A percentile compares a stretch with the other conserved stretches of the same genome.
phyloP scores from a whole-genome alignment of 2,113 vertebrate genomes.

The Panthera uncia region DNA sequence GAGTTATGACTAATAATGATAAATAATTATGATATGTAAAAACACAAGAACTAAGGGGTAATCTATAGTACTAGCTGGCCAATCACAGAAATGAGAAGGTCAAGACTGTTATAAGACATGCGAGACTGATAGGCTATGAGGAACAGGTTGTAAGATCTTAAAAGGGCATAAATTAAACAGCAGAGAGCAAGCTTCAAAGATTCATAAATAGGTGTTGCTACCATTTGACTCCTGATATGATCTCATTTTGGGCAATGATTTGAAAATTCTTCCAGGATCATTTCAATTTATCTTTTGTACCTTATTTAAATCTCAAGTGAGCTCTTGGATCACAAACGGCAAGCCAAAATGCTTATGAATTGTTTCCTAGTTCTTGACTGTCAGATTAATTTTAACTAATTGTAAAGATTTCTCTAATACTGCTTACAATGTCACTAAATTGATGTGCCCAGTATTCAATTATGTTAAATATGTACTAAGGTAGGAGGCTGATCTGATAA shows the following conservation, averaged over 20 bases:
- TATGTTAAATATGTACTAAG: background rate
- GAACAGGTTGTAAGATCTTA: background rate
- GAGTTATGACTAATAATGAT: background rate
- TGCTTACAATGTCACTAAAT: conserved; percentile 19
- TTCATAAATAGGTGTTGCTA: background rate
- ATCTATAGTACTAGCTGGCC: background rate
- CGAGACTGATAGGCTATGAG: background rate
- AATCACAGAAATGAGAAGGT: background rate
- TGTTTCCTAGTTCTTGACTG: conserved; percentile 15
- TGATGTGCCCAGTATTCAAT: background rate
- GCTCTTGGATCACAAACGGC: conserved; percentile 8
- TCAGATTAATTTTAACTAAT: conserved; percentile 41
- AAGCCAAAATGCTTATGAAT: conserved; percentile 1
- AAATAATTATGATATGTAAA: background rate
- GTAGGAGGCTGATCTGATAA: background rate
- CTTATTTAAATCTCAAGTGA: conserved; percentile 39
- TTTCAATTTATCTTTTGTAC: conserved; percentile 6
- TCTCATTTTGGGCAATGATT: background rate
- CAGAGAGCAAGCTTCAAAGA: background rate
- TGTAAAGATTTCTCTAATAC: conserved; percentile 12
- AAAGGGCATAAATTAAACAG: background rate
- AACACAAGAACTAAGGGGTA: background rate
- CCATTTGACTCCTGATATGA: background rate
- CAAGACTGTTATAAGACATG: background rate
- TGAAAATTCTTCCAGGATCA: background rate